Conservation (phyloP, 2,888 invertebrate genomes). For the Lasioglossum vierecki region DNA sequence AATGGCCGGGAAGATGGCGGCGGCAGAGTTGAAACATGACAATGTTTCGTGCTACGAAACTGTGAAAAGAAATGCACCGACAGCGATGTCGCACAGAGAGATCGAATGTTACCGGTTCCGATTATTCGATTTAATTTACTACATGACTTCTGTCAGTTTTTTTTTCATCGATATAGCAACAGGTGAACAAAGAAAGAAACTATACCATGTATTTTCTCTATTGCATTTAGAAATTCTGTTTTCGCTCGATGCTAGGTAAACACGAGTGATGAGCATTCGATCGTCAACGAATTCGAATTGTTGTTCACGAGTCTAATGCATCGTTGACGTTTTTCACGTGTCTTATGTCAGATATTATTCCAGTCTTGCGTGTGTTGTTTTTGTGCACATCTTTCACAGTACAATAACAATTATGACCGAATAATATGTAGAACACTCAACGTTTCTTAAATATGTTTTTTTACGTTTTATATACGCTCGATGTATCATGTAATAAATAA, state of each 20-base stretch:
- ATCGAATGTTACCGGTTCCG: slow-evolving; percentile 70
- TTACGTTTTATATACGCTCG: background rate
- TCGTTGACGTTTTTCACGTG: background rate
- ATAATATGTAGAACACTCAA: background rate
- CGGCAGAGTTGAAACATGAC: slow-evolving; percentile 72
- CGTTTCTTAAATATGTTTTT: background rate
- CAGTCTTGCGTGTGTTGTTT: slow-evolving; percentile 8
- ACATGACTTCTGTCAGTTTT: slow-evolving; percentile 86
- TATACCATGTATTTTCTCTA: slow-evolving; percentile 20
- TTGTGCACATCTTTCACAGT: background rate
- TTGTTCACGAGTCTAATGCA: background rate
- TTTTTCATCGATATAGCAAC: slow-evolving; percentile 87
- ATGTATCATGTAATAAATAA: background rate
- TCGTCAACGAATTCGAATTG: background rate
- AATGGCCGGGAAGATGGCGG: slow-evolving; percentile 74
- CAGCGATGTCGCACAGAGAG: slow-evolving; percentile 63
- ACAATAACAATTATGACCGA: background rate
- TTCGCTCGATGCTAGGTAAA: slow-evolving; percentile 4
- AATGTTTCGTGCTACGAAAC: slow-evolving; percentile 66
- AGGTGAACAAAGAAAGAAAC: slow-evolving; percentile 82
- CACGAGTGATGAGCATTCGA: background rate
- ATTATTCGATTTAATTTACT: slow-evolving; percentile 71
- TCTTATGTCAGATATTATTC: background rate
- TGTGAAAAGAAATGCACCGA: slow-evolving; percentile 62
- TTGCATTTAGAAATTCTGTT: slow-evolving; percentile 12